phyloP scores from a whole-genome alignment of 2,797 vertebrate genomes.

The Agapornis canus region DNA sequence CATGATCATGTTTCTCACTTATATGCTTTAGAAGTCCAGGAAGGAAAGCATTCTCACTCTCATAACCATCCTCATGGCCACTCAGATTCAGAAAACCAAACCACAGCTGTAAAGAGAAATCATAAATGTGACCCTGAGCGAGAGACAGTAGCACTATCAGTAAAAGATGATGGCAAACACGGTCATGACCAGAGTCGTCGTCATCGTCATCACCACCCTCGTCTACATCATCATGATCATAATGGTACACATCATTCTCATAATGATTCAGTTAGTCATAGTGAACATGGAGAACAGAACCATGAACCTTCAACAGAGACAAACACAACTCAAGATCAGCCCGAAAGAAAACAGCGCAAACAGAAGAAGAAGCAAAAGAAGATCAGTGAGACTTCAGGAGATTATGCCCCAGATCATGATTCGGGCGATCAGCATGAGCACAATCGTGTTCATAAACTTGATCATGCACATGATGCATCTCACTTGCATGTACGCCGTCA shows the following conservation, averaged over 20 bases:
- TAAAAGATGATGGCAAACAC: constrained; percentile 61
- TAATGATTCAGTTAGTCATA: constrained; percentile 59
- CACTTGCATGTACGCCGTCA: constrained; percentile 43
- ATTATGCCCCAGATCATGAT: constrained; percentile 51
- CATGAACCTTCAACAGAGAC: constrained; percentile 73
- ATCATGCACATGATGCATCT: constrained; percentile 34
- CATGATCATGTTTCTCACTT: constrained; percentile 95
- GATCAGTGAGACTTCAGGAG: constrained; percentile 58
- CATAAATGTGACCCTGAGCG: constrained; percentile 73
- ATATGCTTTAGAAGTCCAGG: constrained; percentile 88
- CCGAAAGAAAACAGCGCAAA: constrained; percentile 70
- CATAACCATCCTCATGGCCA: constrained; percentile 68
- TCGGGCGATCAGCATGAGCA: constrained; percentile 67
- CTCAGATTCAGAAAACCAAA: constrained; percentile 74
- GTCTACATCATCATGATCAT: constrained; percentile 69
- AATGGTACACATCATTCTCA: constrained; percentile 69
- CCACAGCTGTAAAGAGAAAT: constrained; percentile 62
- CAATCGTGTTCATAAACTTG: constrained; percentile 76
- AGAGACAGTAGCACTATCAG: constrained; percentile 21
- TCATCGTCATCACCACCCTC: constrained; percentile 68
- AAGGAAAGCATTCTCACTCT: constrained; percentile 86
- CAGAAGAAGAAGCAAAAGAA: constrained; percentile 77
- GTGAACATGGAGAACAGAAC: constrained; percentile 63
- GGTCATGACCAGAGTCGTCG: constrained; percentile 63
- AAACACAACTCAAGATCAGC: constrained; percentile 78